phyloP scores from a whole-genome alignment of 2,888 invertebrate species.

The Tiliacea citrago region DNA sequence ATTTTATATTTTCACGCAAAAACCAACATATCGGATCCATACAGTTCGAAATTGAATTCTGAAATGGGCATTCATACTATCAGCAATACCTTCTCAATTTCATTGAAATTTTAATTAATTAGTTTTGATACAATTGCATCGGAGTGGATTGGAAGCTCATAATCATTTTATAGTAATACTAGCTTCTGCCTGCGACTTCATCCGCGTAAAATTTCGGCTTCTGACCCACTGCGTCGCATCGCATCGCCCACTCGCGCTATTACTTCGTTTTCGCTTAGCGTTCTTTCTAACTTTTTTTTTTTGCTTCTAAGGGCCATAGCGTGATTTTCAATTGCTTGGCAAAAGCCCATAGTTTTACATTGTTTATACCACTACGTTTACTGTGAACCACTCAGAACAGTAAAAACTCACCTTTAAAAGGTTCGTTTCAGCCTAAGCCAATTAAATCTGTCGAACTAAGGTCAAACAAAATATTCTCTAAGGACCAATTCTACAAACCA shows the following conservation, averaged over 20 bases:
- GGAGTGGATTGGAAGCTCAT: neutral
- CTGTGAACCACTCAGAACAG: neutral
- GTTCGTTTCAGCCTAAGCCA: neutral
- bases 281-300: too few relatives aligned
- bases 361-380: too few relatives aligned
- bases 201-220: too few relatives aligned
- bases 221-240: too few relatives aligned
- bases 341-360: too few relatives aligned
- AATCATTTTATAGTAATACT: neutral
- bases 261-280: too few relatives aligned
- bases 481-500: conserved; percentile 5
- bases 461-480: neutral
- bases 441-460: conserved; percentile 17
- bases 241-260: too few relatives aligned
- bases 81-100: conserved; percentile 16
- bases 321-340: too few relatives aligned
- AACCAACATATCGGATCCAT: too few relatives aligned
- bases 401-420: neutral
- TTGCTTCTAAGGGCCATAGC: too few relatives aligned
- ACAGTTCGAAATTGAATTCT: conserved; percentile 22
- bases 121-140: conserved; percentile 10
- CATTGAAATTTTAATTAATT: conserved; percentile 30
- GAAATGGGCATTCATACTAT: conserved; percentile 5
- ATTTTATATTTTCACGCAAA: too few relatives aligned
- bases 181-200: too few relatives aligned